These are phyloP conservation scores for Misgurnus anguillicaudatus DNA, from an alignment of 2,113 vertebrate species.

Conservation along the genomic window DNA sequence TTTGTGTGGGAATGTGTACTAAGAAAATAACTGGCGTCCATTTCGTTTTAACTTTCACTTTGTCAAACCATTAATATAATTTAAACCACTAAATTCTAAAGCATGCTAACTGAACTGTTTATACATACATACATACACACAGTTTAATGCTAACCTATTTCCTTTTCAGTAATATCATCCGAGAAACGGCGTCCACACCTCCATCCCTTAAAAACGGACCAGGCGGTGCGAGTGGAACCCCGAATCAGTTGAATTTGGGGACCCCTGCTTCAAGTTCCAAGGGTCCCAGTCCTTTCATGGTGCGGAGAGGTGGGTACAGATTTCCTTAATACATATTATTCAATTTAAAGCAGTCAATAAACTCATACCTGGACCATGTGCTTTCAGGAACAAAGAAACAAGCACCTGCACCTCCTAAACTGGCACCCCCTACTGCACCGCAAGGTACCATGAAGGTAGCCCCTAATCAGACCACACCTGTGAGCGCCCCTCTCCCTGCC, in stretches of 20 bases:
- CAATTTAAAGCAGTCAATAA: neutral
- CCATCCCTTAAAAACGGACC: slow-evolving; percentile 79
- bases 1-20: too few relatives aligned
- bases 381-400: slow-evolving; percentile 90
- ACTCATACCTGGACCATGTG: slow-evolving; percentile 9
- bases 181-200: slow-evolving; percentile 78
- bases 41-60: neutral
- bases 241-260: slow-evolving; percentile 70
- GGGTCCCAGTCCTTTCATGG: slow-evolving; percentile 87
- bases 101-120: slow-evolving; percentile 1
- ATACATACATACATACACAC: neutral
- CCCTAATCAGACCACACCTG: slow-evolving; percentile 59
- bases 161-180: slow-evolving; percentile 48
- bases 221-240: slow-evolving; percentile 35
- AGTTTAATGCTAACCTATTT: neutral
- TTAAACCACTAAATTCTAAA: slow-evolving; percentile 8
- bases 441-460: slow-evolving; percentile 66
- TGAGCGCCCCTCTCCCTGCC: slow-evolving; percentile 65
- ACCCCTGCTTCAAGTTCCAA: slow-evolving; percentile 70
- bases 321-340: too few relatives aligned
- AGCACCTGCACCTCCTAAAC: slow-evolving; percentile 90
- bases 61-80: slow-evolving; percentile 7
- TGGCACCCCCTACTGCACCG: slow-evolving; percentile 70
- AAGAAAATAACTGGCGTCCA: too few relatives aligned
- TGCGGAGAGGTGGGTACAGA: slow-evolving; percentile 81